Conservation (phyloP, 2,797 vertebrate genomes). For the Pangasius krempfi region DNA sequence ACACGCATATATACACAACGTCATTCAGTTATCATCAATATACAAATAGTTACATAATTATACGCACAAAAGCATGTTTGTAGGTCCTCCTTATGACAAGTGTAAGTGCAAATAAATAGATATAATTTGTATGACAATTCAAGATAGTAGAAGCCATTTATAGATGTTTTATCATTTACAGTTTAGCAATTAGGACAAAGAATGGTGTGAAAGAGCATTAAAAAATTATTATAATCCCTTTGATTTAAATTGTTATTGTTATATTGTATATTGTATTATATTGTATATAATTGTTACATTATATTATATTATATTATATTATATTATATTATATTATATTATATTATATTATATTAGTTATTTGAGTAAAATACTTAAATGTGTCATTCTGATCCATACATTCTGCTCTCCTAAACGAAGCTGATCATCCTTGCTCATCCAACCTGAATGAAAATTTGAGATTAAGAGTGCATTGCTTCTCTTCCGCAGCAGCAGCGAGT, state of each 20-base stretch:
- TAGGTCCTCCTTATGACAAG: background rate
- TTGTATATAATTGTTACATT: too few relatives aligned
- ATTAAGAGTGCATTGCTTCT: constrained; percentile 7
- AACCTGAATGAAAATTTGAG: background rate
- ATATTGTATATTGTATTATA: background rate
- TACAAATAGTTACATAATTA: background rate
- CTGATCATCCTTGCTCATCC: background rate
- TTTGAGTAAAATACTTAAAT: background rate
- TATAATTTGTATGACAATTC: background rate
- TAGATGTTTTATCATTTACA: background rate
- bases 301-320: too few relatives aligned
- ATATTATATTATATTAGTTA: background rate
- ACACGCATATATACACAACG: background rate
- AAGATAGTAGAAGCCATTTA: background rate
- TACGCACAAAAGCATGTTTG: background rate
- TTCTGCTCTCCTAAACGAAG: background rate
- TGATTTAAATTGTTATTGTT: background rate
- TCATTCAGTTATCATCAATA: background rate
- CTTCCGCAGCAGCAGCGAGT: constrained; percentile 57
- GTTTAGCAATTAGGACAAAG: background rate
- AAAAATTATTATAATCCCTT: background rate
- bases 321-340: too few relatives aligned
- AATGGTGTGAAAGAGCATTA: background rate
- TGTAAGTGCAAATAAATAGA: background rate
- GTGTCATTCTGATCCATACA: background rate